Conservation (phyloP, 1,140 invertebrate species). For the Cecropterus lyciades region DNA sequence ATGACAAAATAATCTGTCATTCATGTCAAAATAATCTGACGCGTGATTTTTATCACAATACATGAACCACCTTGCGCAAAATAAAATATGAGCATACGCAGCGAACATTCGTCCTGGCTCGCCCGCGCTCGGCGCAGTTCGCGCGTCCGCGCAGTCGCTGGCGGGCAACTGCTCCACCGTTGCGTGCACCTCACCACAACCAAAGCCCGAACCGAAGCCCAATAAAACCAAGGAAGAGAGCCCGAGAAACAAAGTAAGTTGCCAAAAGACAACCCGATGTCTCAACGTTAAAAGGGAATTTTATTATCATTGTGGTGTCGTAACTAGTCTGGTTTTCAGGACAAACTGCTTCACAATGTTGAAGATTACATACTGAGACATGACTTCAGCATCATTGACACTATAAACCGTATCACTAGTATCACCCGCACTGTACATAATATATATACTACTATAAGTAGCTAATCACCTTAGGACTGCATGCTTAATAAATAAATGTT, state of each 20-base stretch:
- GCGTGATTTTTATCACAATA: too few relatives aligned
- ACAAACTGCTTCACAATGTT: constrained; percentile 24
- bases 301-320: constrained; percentile 3
- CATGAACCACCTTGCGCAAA: not conserved
- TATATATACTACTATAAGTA: not conserved
- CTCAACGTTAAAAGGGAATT: not conserved
- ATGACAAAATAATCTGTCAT: too few relatives aligned
- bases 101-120: constrained; percentile 65
- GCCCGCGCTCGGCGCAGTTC: constrained; percentile 46
- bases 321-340: constrained; percentile 28
- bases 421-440: not conserved
- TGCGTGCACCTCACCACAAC: constrained; percentile 43
- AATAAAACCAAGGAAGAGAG: constrained; percentile 43
- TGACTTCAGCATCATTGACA: constrained; percentile 25
- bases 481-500: not conserved
- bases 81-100: constrained; percentile 41
- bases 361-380: constrained; percentile 32
- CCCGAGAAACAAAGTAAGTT: constrained; percentile 48
- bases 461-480: not conserved
- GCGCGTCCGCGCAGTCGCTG: constrained; percentile 51
- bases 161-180: constrained; percentile 44
- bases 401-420: not conserved
- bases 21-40: too few relatives aligned
- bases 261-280: constrained; percentile 1
- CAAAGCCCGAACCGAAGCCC: constrained; percentile 38